Evolutionary conservation across 2,797 vertebrate genomes (phyloP), one percentile per base, ranked within the genome.

Genomic region (Alfaro cultratus): DNA sequence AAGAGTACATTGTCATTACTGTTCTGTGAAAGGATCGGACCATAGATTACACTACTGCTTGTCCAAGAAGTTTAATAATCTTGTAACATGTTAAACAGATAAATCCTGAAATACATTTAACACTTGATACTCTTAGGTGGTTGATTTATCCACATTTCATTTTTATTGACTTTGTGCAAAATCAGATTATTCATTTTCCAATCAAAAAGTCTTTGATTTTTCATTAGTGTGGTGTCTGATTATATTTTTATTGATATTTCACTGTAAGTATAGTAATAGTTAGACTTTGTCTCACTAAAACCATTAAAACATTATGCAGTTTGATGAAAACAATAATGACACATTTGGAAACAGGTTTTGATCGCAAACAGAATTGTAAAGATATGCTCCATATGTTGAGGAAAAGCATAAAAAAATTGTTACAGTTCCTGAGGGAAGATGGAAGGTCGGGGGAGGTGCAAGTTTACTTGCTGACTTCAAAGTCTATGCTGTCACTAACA

Each of bases 401-500:
- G 77, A 47, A 77, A 57, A 80, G 71, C 76, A 76, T 51, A 68
- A 3, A 46, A 79, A 12, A 49, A 21, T 21, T 18, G 47, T 49
- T 49, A 49, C 47, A 64, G 39, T 83, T 87, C 93, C 92, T 64
- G 76, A 85, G 91, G 90, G 87, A 79, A 77, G 84, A 89, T 80
- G 85, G 75, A 79, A 83, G 86, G 26, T 39, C 75, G 83, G 86
- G 81, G 90, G 82, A 80, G 79, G 85, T 60, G 78, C 83, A 75
- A 73, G 74, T 78, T 84, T 88, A 91, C 90, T 90, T 93, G 89
- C 91, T 90, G 91, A 94, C 94, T 92, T 95, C 91, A 95, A 95
- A 95, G 93, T 91, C 88, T 87, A 90, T 83, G 80, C 90, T 93
- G 91, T 94, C 93, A 93, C 91, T 87, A 90, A 87, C 90, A 92